Conservation (phyloP, 2,797 vertebrate species). For the Fringilla coelebs region DNA sequence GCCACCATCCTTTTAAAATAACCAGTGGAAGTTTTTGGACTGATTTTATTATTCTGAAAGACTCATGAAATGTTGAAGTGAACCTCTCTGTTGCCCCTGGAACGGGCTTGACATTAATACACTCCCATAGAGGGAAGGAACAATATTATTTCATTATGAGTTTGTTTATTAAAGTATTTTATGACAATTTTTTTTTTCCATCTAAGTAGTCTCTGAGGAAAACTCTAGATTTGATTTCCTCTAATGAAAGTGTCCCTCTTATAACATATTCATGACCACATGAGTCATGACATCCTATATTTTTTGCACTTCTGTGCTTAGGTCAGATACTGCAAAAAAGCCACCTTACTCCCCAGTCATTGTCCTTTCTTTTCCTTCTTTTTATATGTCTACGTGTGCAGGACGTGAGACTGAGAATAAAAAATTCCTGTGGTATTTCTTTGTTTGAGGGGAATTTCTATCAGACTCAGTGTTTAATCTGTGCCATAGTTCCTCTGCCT, state of each 20-base stretch:
- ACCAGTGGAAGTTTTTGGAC: not conserved
- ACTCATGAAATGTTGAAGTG: not conserved
- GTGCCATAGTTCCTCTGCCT: not conserved
- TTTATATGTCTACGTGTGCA: rapidly evolving
- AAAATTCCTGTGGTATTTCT: not conserved
- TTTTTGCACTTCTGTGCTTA: not conserved
- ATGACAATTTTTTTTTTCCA: not conserved
- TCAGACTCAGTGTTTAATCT: not conserved
- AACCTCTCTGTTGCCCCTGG: not conserved
- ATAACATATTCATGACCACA: not conserved
- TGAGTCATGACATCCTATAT: not conserved
- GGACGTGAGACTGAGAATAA: not conserved
- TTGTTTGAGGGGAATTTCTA: not conserved
- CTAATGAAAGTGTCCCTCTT: not conserved
- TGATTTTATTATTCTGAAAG: not conserved
- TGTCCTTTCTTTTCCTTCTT: not conserved
- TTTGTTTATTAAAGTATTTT: conserved; percentile 44
- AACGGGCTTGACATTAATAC: not conserved
- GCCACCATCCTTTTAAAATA: not conserved
- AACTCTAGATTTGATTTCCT: conserved; percentile 3
- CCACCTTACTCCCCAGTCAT: not conserved
- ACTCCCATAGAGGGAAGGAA: not conserved
- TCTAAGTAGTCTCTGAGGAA: conserved; percentile 1
- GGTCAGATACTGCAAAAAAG: not conserved
- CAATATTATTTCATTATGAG: not conserved